Percentiles rank a stretch among this genome's conserved stretches.
These are phyloP conservation scores for Amaurobius ferox DNA, from an alignment of 2,888 invertebrate genomes.

Conservation along the genomic window DNA sequence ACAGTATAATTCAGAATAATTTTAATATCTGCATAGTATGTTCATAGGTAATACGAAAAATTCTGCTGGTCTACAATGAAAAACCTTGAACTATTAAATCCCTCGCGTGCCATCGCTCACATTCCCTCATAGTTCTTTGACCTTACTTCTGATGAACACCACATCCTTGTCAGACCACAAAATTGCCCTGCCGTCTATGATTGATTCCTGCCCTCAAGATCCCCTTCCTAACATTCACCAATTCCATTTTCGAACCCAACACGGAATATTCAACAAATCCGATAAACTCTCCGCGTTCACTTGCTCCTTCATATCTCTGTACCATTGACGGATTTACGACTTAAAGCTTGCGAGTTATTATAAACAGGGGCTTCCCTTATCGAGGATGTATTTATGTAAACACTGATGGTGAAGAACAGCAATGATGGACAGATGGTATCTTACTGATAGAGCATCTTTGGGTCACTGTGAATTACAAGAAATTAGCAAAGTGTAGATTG, in stretches of 20 bases:
- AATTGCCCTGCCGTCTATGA: neutral
- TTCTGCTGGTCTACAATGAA: too few relatives aligned
- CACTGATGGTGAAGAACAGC: neutral
- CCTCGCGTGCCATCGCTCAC: neutral
- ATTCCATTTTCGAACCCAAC: neutral
- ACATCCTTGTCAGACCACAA: neutral
- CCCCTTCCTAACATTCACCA: neutral
- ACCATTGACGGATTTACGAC: constrained; percentile 2
- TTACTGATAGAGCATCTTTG: neutral
- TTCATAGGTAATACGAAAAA: too few relatives aligned
- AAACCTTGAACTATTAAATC: neutral
- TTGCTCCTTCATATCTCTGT: neutral
- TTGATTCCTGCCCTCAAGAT: constrained; percentile 1
- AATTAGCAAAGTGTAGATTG: neutral
- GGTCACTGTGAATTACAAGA: constrained; percentile 11
- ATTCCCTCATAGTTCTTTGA: neutral
- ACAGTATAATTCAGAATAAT: too few relatives aligned
- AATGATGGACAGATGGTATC: neutral
- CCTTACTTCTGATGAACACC: neutral
- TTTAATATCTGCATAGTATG: too few relatives aligned
- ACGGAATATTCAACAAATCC: neutral
- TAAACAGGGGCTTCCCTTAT: constrained; percentile 7
- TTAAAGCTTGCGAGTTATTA: neutral
- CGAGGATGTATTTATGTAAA: neutral
- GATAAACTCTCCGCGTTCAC: neutral